A percentile compares a stretch with the other conserved stretches of the same genome.
phyloP scores from a whole-genome alignment of 2,113 vertebrate genomes.

The Dinomys branickii region DNA sequence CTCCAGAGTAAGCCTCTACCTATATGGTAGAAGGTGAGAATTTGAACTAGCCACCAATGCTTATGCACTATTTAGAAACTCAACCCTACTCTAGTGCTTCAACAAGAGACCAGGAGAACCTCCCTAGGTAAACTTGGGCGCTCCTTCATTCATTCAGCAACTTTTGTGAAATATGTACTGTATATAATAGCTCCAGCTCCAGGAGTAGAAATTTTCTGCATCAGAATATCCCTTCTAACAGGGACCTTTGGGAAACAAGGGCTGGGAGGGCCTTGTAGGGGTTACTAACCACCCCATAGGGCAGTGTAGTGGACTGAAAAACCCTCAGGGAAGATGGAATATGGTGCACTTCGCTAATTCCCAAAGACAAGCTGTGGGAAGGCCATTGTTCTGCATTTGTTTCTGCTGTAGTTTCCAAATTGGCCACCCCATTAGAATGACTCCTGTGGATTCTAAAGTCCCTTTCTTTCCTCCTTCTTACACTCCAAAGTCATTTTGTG shows the following conservation, averaged over 20 bases:
- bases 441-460: background rate
- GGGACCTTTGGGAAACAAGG: background rate
- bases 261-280: background rate
- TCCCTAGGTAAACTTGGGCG: background rate
- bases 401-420: conserved; percentile 41
- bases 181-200: conserved; percentile 2
- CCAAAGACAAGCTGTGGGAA: background rate
- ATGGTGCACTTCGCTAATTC: background rate
- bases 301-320: background rate
- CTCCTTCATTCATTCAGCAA: background rate
- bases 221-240: background rate
- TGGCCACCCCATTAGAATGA: background rate
- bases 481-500: background rate
- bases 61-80: background rate
- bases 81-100: background rate
- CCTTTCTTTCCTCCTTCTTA: background rate
- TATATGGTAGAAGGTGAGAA: background rate
- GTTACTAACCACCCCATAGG: background rate
- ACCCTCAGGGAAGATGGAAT: background rate
- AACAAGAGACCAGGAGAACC: background rate
- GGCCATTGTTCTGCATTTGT: background rate
- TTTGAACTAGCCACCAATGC: background rate
- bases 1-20: background rate
- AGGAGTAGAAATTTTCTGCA: conserved; percentile 5
- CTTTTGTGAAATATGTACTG: background rate